phyloP scores from a whole-genome alignment of 2,797 vertebrate species.

The Poeciliopsis turneri region DNA sequence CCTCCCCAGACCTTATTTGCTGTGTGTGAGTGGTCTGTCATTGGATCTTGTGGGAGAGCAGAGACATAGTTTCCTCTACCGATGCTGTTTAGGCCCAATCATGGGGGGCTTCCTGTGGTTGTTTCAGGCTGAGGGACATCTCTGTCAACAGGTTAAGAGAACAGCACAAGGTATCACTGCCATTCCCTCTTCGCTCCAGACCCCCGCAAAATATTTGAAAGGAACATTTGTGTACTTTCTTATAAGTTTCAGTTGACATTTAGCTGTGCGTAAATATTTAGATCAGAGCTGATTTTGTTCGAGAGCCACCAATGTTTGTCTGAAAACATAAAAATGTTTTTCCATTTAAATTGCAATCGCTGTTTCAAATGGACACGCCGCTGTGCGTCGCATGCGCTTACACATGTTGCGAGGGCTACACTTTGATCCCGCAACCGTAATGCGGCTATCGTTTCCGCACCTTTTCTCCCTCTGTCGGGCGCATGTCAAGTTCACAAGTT shows the following conservation, averaged over 20 bases:
- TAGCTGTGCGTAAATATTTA: neutral
- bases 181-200: too few relatives aligned
- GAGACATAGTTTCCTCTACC: conserved; percentile 60
- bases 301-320: neutral
- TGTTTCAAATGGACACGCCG: conserved; percentile 6
- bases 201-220: too few relatives aligned
- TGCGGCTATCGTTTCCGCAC: conserved; percentile 75
- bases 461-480: conserved; percentile 69
- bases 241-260: neutral
- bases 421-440: conserved; percentile 80
- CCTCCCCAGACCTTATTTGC: conserved; percentile 65
- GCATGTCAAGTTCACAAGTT: conserved; percentile 80
- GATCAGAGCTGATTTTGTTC: neutral
- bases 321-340: neutral
- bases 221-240: conserved; percentile 1
- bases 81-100: conserved; percentile 43
- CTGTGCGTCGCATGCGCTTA: conserved; percentile 34
- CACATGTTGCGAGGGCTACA: conserved; percentile 57
- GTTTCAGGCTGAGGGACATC: conserved; percentile 65
- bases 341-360: conserved; percentile 26
- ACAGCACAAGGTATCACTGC: conserved; percentile 26
- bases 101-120: conserved; percentile 60
- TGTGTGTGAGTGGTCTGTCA: conserved; percentile 74
- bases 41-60: conserved; percentile 78
- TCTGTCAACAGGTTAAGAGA: conserved; percentile 66